phyloP scores from a whole-genome alignment of 2,113 vertebrate species.

The Pseudolaguvia tuberculata region DNA sequence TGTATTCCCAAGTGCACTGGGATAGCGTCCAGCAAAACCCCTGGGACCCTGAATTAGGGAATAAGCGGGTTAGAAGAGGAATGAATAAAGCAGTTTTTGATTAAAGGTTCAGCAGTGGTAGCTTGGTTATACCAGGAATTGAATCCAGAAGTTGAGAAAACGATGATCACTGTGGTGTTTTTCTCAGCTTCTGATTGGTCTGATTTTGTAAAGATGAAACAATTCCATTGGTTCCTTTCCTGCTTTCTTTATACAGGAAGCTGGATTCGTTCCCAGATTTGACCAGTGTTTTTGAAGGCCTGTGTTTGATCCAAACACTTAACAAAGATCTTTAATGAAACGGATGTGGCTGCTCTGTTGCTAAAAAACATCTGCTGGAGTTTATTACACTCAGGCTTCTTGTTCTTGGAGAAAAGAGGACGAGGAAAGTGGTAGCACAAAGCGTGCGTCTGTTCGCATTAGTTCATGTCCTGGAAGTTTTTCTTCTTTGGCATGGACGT shows the following conservation, averaged over 20 bases:
- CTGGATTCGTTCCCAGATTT: neutral
- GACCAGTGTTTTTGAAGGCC: neutral
- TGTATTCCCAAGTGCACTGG: no score
- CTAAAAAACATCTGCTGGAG: slow-evolving; percentile 13
- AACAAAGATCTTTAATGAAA: slow-evolving; percentile 23
- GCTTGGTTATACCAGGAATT: no score
- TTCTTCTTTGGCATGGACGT: slow-evolving; percentile 7
- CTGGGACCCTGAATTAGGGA: no score
- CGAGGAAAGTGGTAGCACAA: slow-evolving; percentile 16
- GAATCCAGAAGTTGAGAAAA: no score
- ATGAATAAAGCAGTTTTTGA: no score
- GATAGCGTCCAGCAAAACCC: no score
- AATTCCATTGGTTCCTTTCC: neutral
- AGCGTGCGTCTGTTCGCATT: slow-evolving; percentile 21
- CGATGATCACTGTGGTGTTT: neutral
- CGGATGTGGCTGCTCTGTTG: slow-evolving; percentile 10
- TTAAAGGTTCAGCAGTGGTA: no score
- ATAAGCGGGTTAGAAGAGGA: no score
- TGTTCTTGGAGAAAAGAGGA: slow-evolving; percentile 5
- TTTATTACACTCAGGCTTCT: slow-evolving; percentile 25
- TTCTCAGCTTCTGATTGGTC: neutral
- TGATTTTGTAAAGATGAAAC: neutral
- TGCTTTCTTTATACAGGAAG: neutral
- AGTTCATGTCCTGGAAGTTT: neutral
- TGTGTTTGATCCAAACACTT: slow-evolving; percentile 17